Evolutionary conservation across 1,140 invertebrate genomes (phyloP).

Genomic region (Catajapyx aquilonaris): DNA sequence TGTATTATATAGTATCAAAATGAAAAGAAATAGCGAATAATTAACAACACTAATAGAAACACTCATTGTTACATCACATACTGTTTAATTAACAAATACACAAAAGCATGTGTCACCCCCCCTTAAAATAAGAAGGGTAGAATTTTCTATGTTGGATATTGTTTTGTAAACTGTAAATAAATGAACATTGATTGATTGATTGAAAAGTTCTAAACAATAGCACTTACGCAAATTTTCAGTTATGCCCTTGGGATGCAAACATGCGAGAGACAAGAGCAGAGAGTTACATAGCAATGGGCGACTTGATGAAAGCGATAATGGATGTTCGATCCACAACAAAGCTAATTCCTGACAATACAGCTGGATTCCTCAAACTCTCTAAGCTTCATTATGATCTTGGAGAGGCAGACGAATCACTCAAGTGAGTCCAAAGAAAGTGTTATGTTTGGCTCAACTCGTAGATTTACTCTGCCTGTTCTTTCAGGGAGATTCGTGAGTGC

Average conservation of each 20-base stretch:
- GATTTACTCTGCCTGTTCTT: constrained; percentile 14
- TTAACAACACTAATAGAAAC: neutral
- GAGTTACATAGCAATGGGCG: constrained; percentile 55
- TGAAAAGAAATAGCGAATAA: too few species aligned
- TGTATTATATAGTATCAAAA: too few species aligned
- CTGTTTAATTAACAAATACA: neutral
- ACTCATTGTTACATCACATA: neutral
- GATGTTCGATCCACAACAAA: constrained; percentile 82
- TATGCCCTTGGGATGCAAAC: constrained; percentile 67
- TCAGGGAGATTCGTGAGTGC: constrained; percentile 83
- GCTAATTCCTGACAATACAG: constrained; percentile 74
- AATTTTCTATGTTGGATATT: neutral
- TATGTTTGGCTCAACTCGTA: constrained; percentile 4
- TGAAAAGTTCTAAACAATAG: neutral
- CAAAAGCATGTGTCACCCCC: neutral
- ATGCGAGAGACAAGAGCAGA: constrained; percentile 70
- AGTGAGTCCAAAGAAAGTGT: constrained; percentile 28
- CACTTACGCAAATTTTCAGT: constrained; percentile 17
- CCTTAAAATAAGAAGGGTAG: neutral
- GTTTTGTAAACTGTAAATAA: too few species aligned
- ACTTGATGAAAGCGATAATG: constrained; percentile 66
- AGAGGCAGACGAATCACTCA: constrained; percentile 73
- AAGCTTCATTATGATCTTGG: constrained; percentile 72
- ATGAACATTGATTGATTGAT: constrained; percentile 3
- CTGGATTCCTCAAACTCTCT: constrained; percentile 65